Evolutionary conservation across 2,113 vertebrate genomes (phyloP).

Genomic region (Cyrtonyx montezumae): DNA sequence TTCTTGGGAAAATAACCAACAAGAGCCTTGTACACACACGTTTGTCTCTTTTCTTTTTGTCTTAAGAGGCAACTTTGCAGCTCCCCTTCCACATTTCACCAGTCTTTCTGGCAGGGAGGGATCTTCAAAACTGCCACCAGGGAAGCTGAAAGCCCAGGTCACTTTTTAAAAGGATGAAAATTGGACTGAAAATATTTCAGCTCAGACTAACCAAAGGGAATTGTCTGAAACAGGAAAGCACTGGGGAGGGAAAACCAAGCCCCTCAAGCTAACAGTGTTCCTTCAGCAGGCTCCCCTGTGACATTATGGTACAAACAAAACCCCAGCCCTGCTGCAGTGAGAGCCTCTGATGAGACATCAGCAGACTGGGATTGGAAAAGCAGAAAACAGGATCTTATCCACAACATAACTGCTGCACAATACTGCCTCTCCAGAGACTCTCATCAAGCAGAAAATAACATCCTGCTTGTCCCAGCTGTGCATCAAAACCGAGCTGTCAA

Average conservation of each 20-base stretch:
- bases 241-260: background rate
- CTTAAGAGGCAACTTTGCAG: background rate
- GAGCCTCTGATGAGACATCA: background rate
- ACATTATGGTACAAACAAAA: background rate
- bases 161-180: background rate
- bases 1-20: background rate
- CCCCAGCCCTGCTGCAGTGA: background rate
- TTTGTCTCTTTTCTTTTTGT: background rate
- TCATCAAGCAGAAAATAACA: background rate
- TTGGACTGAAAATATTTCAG: background rate
- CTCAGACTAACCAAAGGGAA: background rate
- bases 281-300: background rate
- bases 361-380: background rate
- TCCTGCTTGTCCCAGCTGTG: background rate
- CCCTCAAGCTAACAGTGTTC: background rate
- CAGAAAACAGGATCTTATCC: background rate
- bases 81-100: background rate
- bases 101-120: background rate
- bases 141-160: background rate
- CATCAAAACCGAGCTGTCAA: background rate
- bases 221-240: background rate
- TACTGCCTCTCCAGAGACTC: slow-evolving; percentile 4
- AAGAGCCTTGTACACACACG: background rate
- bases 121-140: background rate
- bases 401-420: background rate